phyloP scores from a whole-genome alignment of 1,140 invertebrate genomes.

The Drosophila ohnishii region DNA sequence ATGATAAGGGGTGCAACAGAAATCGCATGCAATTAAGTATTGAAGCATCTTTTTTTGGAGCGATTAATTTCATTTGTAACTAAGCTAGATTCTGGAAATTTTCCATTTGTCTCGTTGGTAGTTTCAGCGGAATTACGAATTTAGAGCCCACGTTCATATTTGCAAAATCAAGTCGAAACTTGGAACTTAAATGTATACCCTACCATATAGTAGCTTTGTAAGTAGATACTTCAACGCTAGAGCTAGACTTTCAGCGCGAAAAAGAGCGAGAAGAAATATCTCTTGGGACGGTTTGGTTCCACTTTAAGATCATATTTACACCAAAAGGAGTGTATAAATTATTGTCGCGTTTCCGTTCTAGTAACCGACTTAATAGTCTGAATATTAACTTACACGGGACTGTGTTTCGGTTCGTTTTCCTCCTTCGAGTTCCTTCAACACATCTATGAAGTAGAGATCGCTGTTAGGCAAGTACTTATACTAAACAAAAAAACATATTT shows the following conservation, averaged over 20 bases:
- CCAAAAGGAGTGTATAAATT: neutral
- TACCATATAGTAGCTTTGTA: neutral
- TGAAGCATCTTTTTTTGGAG: neutral
- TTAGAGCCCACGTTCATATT: neutral
- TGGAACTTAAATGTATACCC: neutral
- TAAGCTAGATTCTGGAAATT: neutral
- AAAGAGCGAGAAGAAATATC: neutral
- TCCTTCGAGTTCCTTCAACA: neutral
- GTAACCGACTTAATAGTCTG: neutral
- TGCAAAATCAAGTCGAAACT: neutral
- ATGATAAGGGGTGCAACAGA: neutral
- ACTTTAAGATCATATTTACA: neutral
- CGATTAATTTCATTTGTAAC: neutral
- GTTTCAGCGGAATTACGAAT: neutral
- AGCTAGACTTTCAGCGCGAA: neutral
- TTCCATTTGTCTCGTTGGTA: no score
- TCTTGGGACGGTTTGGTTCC: neutral
- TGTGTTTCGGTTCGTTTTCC: neutral
- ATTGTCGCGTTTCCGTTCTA: neutral
- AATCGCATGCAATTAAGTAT: neutral
- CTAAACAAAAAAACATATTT: neutral
- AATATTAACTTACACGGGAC: neutral
- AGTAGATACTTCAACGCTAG: neutral
- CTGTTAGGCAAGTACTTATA: neutral
- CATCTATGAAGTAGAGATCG: neutral